Evolutionary conservation across 2,888 invertebrate genomes (phyloP), one percentile per base, ranked within the genome.

Genomic region (Drosophila niveifrons): DNA sequence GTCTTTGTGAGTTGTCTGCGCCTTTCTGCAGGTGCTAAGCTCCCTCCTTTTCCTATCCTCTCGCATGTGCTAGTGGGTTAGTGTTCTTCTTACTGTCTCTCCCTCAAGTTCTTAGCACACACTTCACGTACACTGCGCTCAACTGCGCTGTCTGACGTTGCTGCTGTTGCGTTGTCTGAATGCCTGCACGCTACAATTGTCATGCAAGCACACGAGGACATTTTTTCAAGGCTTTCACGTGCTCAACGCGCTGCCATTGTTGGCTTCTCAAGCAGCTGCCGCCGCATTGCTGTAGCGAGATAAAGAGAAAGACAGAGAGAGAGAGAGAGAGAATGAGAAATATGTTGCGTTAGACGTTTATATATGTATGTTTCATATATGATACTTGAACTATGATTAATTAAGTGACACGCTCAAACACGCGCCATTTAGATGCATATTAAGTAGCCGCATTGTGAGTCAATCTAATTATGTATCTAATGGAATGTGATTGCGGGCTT

Each of bases 161-260:
- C 67, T 74, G 68, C 62, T 79, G 71, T 66, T 74, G 74, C 79
- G 76, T 81, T 85, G 79, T 82, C 82, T 90, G 82, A 90, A 90
- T 89, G 88, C 90, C 79, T 84, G 87, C 88, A 85, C 80, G 77
- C 82, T 80, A 83, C 90, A 90, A 90, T 90, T 90, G 89, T 90
- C 88, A 84, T 85, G 88, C 81, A 88, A 89, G 82, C 82, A 79
- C 80, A 77, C 43, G 55, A 31, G 44, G 43, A 55, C 90, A 90
- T 89, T 90, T 83, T 89, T 77, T 76, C 72, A 74, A 78, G 82
- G 82, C 80, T 74, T 66, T 75, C 78, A 82, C 77, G 78, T 85
- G 67, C 76, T 72, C 66, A 75, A 57, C 76, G 56, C 56, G 59
- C 48, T 53, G 64, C 36, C 66, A 55, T 23, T 56, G 66, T 44